phyloP scores from a whole-genome alignment of 2,797 vertebrate genomes.

The Gila robusta region DNA sequence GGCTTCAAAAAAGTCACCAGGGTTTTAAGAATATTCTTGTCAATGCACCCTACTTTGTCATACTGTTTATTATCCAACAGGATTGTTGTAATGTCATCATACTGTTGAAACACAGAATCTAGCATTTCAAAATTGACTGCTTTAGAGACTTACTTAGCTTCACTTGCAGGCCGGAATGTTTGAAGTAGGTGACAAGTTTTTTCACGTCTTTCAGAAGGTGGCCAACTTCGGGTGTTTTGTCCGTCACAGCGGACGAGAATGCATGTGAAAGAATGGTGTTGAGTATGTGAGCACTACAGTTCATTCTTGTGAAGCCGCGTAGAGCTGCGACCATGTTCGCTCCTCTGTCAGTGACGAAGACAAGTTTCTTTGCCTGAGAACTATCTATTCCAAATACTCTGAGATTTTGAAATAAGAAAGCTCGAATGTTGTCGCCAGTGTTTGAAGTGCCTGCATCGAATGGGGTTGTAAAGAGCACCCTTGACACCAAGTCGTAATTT shows the following conservation, averaged over 20 bases:
- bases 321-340: conserved; percentile 31
- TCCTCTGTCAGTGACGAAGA: conserved; percentile 34
- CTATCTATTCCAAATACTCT: conserved; percentile 7
- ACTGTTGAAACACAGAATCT: neutral
- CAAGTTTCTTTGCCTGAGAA: conserved; percentile 19
- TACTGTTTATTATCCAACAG: neutral
- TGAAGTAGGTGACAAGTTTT: conserved; percentile 32
- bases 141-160: conserved; percentile 1
- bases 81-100: neutral
- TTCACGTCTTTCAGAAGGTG: conserved; percentile 27
- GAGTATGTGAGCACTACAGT: conserved; percentile 21
- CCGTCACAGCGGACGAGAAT: neutral
- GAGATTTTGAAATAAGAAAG: conserved; percentile 32
- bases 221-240: neutral
- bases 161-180: conserved; percentile 23
- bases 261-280: conserved; percentile 30
- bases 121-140: neutral
- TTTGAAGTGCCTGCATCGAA: conserved; percentile 23
- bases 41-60: conserved; percentile 2
- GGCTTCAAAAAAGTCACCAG: conserved; percentile 11
- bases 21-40: conserved; percentile 30
- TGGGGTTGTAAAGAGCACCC: conserved; percentile 25
- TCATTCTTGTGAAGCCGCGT: conserved; percentile 17
- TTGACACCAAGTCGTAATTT: conserved; percentile 21
- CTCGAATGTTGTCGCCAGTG: conserved; percentile 19